Evolutionary conservation across 2,113 vertebrate species (phyloP), one percentile per base, ranked within the genome.

Genomic region (Forbesichthys papilliferus): DNA sequence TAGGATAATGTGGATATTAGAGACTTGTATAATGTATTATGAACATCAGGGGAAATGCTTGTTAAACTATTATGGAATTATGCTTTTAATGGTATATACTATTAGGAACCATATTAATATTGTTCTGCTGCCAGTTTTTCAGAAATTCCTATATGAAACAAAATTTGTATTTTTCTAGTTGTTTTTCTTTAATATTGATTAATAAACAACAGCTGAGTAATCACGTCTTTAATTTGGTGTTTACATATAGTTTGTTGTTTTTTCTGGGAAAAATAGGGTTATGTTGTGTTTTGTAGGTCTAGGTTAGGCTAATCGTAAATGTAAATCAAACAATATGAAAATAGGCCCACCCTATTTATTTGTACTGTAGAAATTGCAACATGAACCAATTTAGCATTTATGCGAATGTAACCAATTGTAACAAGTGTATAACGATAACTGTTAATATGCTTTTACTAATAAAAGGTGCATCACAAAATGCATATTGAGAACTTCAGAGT

Each of bases 91-190:
- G 49, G 49, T 14, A 9, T 20, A 3, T 13, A 18, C n/a, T n/a
- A 48, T 52, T 20, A 42, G 36, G 7, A 42, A 49, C 34, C 52
- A 42, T 13, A 12, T 27, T 1, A 53, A 53, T 54, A 36, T 70
- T 53, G 78, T 47, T 13, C 0, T 68, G n/a, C 27, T 68, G 56
- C 72, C 63, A 56, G 56, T 59, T 56, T 80, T 36, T 46, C 27
- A 42, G 5, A 48, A 58, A 63, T 61, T 33, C 42, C n/a, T 60
- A 67, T 20, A 67, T n/a, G 4, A 62, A 57, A 9, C 46, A 61
- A 67, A 36, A 33, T 47, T 11, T 75, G 58, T 75, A 74, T 83
- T 77, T 84, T 73, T 71, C 46, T 73, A 61, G n/a, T 51, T 16
- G n/a, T 51, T 16, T 14, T 68, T 57, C 68, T 74, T 73, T 77